These are phyloP conservation scores for Thereva nobilitata DNA, from an alignment of 2,888 invertebrate genomes.

Conservation along the genomic window DNA sequence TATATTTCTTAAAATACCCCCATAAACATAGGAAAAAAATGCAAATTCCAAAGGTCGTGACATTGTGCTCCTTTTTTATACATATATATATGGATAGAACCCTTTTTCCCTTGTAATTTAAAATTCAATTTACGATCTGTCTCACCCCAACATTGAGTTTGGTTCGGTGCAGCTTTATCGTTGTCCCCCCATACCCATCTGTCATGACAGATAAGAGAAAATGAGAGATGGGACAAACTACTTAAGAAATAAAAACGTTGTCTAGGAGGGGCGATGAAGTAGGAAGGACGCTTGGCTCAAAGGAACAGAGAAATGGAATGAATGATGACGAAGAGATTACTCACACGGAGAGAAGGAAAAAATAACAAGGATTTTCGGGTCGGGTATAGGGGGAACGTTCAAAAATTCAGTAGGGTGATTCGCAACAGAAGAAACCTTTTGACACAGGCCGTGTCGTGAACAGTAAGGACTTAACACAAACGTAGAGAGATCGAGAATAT, in stretches of 20 bases:
- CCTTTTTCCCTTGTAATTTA: too few species aligned
- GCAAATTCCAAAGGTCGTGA: too few species aligned
- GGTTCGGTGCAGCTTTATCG: too few species aligned
- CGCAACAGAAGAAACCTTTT: constrained; percentile 9
- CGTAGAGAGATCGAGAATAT: too few species aligned
- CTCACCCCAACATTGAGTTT: too few species aligned
- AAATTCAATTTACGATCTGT: too few species aligned
- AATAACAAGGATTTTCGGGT: constrained; percentile 9
- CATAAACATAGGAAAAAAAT: too few species aligned
- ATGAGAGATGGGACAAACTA: constrained; percentile 3
- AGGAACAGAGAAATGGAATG: constrained; percentile 2
- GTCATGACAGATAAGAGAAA: constrained; percentile 19
- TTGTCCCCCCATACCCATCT: not conserved
- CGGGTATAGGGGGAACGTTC: not conserved
- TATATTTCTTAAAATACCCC: too few species aligned
- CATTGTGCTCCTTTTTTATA: too few species aligned
- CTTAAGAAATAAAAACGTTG: not conserved
- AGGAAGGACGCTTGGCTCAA: not conserved
- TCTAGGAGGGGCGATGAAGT: not conserved
- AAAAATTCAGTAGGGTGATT: constrained; percentile 10
- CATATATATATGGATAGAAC: too few species aligned
- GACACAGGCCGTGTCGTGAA: not conserved
- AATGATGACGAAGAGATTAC: constrained; percentile 15
- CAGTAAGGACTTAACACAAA: too few species aligned
- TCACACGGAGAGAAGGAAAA: not conserved